Percentiles rank a stretch among this genome's conserved stretches.
These are phyloP conservation scores for Phalangium opilio DNA, from an alignment of 2,888 invertebrate genomes.

Conservation along the genomic window DNA sequence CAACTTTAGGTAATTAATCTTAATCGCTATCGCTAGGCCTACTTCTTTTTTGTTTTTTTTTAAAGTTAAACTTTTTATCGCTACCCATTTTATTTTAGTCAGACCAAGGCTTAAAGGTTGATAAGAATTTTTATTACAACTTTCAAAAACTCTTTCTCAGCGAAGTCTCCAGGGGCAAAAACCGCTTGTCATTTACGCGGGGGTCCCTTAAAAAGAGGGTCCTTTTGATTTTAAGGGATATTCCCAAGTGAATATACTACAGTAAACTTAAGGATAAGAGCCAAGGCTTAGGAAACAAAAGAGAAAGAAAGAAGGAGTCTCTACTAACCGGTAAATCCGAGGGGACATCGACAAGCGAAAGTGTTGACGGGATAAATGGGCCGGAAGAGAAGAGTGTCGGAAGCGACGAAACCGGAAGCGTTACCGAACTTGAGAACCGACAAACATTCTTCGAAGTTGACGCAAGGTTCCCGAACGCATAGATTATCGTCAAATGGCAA, in stretches of 20 bases:
- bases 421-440: constrained; percentile 69
- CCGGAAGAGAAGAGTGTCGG: constrained; percentile 75
- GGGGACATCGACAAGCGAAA: constrained; percentile 79
- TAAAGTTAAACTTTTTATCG: too few species aligned
- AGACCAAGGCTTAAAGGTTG: too few species aligned
- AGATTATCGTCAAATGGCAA: constrained; percentile 91
- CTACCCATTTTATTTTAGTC: too few species aligned
- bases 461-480: constrained; percentile 84
- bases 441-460: constrained; percentile 82
- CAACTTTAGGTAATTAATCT: too few species aligned
- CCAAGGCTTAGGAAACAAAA: constrained; percentile 3
- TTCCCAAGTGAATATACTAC: background rate
- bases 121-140: too few species aligned
- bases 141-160: too few species aligned
- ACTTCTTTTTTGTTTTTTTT: too few species aligned
- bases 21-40: too few species aligned
- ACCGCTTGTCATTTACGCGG: background rate
- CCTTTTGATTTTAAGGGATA: too few species aligned
- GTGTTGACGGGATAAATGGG: constrained; percentile 90
- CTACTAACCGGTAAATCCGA: constrained; percentile 62
- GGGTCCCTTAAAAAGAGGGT: background rate
- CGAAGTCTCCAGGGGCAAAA: background rate
- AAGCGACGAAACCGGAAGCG: constrained; percentile 73
- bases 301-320: too few species aligned
- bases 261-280: too few species aligned